Percentiles rank a stretch among this genome's conserved stretches.
Conservation (phyloP, 2,113 vertebrate genomes). For the Charina bottae region DNA sequence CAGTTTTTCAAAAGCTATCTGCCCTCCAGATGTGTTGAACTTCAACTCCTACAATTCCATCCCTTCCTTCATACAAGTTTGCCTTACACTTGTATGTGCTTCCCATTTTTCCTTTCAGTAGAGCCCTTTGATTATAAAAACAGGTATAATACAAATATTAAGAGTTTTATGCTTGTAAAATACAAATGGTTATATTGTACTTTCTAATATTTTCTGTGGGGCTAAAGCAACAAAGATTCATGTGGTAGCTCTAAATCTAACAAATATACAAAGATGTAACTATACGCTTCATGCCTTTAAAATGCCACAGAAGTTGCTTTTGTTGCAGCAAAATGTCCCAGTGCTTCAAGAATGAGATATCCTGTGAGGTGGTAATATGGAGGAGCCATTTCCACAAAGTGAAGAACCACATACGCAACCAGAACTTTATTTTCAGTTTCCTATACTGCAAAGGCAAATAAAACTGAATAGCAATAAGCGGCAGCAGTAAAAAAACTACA, state of each 20-base stretch:
- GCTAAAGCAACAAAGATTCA: background rate
- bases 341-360: background rate
- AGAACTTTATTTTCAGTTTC: background rate
- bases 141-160: background rate
- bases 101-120: conserved; percentile 40
- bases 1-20: background rate
- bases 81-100: conserved; percentile 25
- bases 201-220: background rate
- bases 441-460: background rate
- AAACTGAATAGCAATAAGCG: background rate
- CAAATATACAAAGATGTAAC: background rate
- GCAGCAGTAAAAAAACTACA: conserved; percentile 18
- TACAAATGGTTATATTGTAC: background rate
- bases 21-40: background rate
- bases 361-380: background rate
- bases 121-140: background rate
- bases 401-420: background rate
- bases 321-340: background rate
- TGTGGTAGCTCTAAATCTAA: background rate
- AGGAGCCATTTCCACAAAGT: background rate
- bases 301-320: background rate
- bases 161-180: background rate
- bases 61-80: conserved; percentile 12
- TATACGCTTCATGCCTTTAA: background rate
- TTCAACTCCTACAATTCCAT: background rate